phyloP scores from a whole-genome alignment of 2,888 invertebrate species.

The Elmis aenea region DNA sequence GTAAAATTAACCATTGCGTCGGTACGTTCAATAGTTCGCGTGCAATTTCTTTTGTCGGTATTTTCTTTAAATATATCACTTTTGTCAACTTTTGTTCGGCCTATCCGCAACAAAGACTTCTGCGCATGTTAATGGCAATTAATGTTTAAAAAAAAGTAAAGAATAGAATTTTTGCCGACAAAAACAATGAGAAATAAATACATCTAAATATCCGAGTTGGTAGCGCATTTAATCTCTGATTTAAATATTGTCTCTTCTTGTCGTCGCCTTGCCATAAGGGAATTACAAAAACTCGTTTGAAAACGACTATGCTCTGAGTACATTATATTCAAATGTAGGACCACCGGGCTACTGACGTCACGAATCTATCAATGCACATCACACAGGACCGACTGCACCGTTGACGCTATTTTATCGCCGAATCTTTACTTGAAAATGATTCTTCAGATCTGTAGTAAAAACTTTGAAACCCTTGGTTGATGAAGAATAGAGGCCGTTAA shows the following conservation, averaged over 20 bases:
- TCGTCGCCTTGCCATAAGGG: constrained; percentile 25
- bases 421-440: too few species aligned
- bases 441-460: too few species aligned
- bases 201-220: constrained; percentile 36
- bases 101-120: constrained; percentile 23
- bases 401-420: too few species aligned
- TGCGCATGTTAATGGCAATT: constrained; percentile 37
- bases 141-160: constrained; percentile 33
- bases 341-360: constrained; percentile 42
- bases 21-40: too few species aligned
- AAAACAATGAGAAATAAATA: constrained; percentile 39
- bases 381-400: constrained; percentile 12
- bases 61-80: constrained; percentile 25
- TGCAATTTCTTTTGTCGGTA: constrained; percentile 23
- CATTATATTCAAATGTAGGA: constrained; percentile 46
- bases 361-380: constrained; percentile 37
- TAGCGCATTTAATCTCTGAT: constrained; percentile 24
- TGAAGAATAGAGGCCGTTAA: too few species aligned
- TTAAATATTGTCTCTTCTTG: constrained; percentile 24
- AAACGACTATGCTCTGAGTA: constrained; percentile 27
- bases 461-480: too few species aligned
- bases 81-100: constrained; percentile 25
- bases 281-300: constrained; percentile 24
- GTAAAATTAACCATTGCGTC: too few species aligned
- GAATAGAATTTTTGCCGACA: constrained; percentile 33